Evolutionary conservation across 2,797 vertebrate species (phyloP).

Genomic region (Acanthurus tractus): DNA sequence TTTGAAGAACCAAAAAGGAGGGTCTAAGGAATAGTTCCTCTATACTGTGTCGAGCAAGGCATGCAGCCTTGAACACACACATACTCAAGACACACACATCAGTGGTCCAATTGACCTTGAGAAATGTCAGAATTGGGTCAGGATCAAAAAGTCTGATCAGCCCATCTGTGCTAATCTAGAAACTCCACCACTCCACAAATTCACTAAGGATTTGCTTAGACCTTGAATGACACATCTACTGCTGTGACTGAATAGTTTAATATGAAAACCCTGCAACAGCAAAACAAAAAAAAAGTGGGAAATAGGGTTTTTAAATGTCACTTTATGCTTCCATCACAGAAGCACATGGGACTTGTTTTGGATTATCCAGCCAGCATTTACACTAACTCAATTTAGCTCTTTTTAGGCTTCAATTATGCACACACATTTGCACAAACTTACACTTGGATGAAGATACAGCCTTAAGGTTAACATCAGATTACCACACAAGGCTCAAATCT

Average conservation of each 20-base stretch:
- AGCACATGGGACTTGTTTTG: too few species aligned
- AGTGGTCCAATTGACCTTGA: conserved; percentile 49
- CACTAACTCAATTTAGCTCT: too few species aligned
- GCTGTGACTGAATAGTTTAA: conserved; percentile 6
- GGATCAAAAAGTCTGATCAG: conserved; percentile 44
- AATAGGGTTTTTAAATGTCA: too few species aligned
- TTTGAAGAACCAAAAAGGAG: not conserved
- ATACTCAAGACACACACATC: conserved; percentile 14
- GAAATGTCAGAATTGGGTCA: conserved; percentile 53
- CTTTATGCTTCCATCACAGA: too few species aligned
- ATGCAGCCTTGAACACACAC: conserved; percentile 17
- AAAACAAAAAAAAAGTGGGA: too few species aligned
- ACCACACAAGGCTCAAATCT: too few species aligned
- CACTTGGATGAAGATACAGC: too few species aligned
- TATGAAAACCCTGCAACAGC: not conserved
- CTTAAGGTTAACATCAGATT: too few species aligned
- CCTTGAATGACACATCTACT: conserved; percentile 24
- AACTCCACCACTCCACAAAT: conserved; percentile 27
- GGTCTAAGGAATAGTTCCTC: not conserved
- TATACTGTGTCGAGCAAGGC: conserved; percentile 17
- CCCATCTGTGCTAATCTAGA: conserved; percentile 57
- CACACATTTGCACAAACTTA: too few species aligned
- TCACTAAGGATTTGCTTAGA: conserved; percentile 7
- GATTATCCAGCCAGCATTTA: too few species aligned
- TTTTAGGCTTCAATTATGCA: too few species aligned